Evolutionary conservation across 2,888 invertebrate species (phyloP).

Genomic region (Scaptomyza cyrtandrae): DNA sequence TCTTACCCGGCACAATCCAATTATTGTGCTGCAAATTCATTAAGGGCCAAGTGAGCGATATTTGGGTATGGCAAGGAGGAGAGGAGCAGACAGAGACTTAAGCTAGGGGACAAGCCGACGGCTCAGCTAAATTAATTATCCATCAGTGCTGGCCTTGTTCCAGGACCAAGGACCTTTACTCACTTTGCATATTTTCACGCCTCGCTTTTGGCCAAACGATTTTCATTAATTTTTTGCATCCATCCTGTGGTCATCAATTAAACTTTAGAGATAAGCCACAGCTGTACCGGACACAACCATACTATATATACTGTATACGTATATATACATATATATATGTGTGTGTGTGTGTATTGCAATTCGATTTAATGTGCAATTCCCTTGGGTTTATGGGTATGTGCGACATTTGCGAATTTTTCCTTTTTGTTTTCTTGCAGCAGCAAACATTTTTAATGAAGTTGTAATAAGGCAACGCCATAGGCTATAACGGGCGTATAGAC

Average conservation of each 20-base stretch:
- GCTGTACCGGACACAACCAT: conserved; percentile 12
- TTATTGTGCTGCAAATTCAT: conserved; percentile 72
- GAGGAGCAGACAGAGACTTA: background rate
- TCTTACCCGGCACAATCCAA: conserved; percentile 61
- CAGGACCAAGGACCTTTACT: conserved; percentile 17
- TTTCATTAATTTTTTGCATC: conserved; percentile 69
- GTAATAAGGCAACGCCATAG: conserved; percentile 50
- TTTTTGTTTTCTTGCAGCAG: conserved; percentile 24
- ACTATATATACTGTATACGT: background rate
- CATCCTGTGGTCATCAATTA: conserved; percentile 67
- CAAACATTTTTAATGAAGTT: conserved; percentile 68
- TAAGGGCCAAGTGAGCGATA: conserved; percentile 48
- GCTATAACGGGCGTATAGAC: background rate
- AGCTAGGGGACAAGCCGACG: conserved; percentile 27
- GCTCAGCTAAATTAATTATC: conserved; percentile 72
- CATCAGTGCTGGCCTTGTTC: conserved; percentile 45
- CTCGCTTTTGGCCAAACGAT: conserved; percentile 40
- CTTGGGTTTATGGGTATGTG: conserved; percentile 20
- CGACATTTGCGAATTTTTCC: conserved; percentile 53
- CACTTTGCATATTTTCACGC: conserved; percentile 74
- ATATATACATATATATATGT: background rate
- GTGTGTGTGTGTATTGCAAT: conserved; percentile 39
- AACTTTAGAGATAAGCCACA: conserved; percentile 66
- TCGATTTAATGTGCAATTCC: conserved; percentile 59
- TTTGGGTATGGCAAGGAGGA: background rate